These are phyloP conservation scores for Calycopis cecrops DNA, from an alignment of 1,140 invertebrate species.

Conservation along the genomic window DNA sequence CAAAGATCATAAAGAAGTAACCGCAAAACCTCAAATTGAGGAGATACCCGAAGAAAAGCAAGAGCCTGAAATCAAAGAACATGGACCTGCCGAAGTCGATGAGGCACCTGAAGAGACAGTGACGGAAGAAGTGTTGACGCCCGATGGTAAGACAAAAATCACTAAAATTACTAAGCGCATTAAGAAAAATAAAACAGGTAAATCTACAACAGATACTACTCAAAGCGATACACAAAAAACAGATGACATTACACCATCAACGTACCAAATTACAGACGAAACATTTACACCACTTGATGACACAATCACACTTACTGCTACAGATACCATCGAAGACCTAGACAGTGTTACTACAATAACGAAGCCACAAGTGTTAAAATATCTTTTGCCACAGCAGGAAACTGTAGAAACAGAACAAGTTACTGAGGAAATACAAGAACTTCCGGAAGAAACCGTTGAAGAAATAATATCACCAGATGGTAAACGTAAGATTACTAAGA, in stretches of 20 bases:
- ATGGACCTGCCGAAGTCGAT: neutral
- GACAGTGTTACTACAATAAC: no score
- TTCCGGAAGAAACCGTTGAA: constrained; percentile 7
- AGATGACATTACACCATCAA: neutral
- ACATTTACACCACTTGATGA: constrained; percentile 10
- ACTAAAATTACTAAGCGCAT: constrained; percentile 18
- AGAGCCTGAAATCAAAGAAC: no score
- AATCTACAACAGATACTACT: neutral
- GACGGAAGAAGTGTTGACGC: constrained; percentile 18
- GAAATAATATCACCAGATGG: constrained; percentile 25
- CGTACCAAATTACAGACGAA: constrained; percentile 2
- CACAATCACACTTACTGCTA: neutral
- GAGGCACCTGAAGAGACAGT: constrained; percentile 25
- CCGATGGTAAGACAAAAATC: constrained; percentile 7
- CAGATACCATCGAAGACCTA: neutral
- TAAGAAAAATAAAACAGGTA: constrained; percentile 39
- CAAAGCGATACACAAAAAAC: neutral
- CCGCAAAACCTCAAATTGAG: neutral
- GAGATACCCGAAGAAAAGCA: neutral
- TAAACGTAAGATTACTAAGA: constrained; percentile 44
- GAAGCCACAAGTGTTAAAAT: neutral
- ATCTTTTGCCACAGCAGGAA: no score
- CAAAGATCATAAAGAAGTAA: neutral
- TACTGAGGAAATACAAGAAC: neutral
- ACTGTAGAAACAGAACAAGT: neutral